Conservation (phyloP, 2,113 vertebrate genomes). For the Saccopteryx bilineata region DNA sequence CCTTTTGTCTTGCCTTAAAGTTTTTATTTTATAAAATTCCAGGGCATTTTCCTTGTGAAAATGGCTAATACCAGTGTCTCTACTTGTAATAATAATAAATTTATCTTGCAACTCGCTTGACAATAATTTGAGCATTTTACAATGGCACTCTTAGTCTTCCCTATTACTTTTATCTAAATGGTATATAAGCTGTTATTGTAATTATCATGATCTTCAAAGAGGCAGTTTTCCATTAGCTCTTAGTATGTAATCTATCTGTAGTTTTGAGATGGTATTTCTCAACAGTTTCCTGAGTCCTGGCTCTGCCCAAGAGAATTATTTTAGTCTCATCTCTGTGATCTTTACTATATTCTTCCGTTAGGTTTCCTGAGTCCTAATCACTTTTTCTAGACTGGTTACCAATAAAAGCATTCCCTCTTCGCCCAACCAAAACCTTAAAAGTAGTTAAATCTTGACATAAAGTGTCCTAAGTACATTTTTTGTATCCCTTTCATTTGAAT, state of each 20-base stretch:
- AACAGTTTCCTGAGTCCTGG: background rate
- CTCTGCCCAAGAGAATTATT: background rate
- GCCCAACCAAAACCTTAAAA: background rate
- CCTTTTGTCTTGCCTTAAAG: background rate
- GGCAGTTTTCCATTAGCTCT: background rate
- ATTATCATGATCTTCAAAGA: background rate
- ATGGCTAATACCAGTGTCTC: background rate
- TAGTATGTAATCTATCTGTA: background rate
- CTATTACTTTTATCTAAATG: background rate
- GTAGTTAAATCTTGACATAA: conserved; percentile 16
- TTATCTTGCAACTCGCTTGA: background rate
- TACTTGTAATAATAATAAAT: background rate
- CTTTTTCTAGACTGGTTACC: background rate
- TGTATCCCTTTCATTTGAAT: background rate
- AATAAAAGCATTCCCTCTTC: background rate
- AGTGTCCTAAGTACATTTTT: background rate
- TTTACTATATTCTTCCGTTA: background rate
- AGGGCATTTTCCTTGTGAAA: background rate
- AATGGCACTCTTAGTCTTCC: background rate
- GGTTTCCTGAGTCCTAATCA: background rate
- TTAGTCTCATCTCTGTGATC: background rate
- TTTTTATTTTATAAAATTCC: background rate
- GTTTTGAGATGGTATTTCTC: background rate
- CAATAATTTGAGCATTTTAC: conserved; percentile 35
- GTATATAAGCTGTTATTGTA: background rate